Conservation (phyloP, 2,888 invertebrate genomes). For the Blastobasis adustella region DNA sequence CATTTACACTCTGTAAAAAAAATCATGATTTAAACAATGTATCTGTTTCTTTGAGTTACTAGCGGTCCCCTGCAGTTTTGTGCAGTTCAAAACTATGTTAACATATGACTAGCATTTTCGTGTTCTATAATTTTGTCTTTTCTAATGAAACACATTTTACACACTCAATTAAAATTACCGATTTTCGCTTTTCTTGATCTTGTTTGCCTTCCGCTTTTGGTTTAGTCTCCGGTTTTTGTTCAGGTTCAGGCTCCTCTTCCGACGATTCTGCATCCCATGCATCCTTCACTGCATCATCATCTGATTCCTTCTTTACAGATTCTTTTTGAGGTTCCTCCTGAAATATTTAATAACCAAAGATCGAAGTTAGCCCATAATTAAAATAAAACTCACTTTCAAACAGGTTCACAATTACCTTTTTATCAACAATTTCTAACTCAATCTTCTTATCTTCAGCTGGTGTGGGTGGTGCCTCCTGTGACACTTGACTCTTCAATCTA, state of each 20-base stretch:
- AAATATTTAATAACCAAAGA: conserved; percentile 5
- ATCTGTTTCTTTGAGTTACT: too few relatives aligned
- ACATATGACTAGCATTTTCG: too few relatives aligned
- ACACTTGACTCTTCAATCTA: conserved; percentile 79
- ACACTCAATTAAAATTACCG: conserved; percentile 22
- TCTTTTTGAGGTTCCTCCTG: conserved; percentile 43
- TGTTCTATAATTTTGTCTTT: too few relatives aligned
- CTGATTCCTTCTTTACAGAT: conserved; percentile 45
- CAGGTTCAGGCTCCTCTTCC: conserved; percentile 58
- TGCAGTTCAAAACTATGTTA: too few relatives aligned
- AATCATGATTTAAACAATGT: not conserved
- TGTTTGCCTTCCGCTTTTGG: conserved; percentile 33
- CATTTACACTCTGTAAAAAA: conserved; percentile 52
- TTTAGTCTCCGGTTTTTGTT: conserved; percentile 29
- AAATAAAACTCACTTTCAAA: not conserved
- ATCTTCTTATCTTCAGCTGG: conserved; percentile 63
- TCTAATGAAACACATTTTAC: not conserved
- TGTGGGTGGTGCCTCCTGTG: conserved; percentile 69
- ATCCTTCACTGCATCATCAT: conserved; percentile 81
- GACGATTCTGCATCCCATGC: conserved; percentile 88
- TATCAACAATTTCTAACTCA: conserved; percentile 70
- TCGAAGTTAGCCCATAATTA: conserved; percentile 16
- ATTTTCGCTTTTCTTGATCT: conserved; percentile 31
- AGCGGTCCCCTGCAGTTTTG: too few relatives aligned
- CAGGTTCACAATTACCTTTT: conserved; percentile 39